phyloP scores from a whole-genome alignment of 2,113 vertebrate species.

The Polypterus bichir region DNA sequence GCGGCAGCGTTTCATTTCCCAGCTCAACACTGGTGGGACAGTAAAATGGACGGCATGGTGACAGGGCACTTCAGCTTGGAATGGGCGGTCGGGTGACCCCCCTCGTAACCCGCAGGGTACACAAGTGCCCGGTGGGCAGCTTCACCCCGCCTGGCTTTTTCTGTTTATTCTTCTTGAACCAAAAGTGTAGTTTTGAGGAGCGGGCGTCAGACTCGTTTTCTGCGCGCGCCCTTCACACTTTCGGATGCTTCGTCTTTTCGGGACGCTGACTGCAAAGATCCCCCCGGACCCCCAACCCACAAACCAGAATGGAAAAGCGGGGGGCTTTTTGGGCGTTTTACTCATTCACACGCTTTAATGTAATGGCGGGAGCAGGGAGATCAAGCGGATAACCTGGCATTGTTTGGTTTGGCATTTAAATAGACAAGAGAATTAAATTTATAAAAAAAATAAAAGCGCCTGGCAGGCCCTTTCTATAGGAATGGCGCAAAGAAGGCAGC shows the following conservation, averaged over 20 bases:
- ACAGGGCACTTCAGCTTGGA: too few relatives aligned
- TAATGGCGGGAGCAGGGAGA: too few relatives aligned
- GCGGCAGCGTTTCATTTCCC: too few relatives aligned
- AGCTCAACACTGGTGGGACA: too few relatives aligned
- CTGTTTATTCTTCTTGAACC: conserved; percentile 70
- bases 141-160: conserved; percentile 66
- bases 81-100: too few relatives aligned
- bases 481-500: neutral
- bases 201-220: conserved; percentile 64
- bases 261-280: conserved; percentile 57
- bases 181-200: conserved; percentile 66
- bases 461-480: too few relatives aligned
- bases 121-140: conserved; percentile 50
- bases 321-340: too few relatives aligned
- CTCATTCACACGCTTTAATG: too few relatives aligned
- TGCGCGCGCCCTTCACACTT: conserved; percentile 60
- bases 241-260: conserved; percentile 65
- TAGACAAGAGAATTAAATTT: neutral
- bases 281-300: conserved; percentile 1
- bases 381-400: neutral
- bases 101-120: conserved; percentile 2
- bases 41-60: too few relatives aligned
- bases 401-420: conserved; percentile 25
- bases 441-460: too few relatives aligned
- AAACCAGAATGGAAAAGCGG: too few relatives aligned